Conservation (phyloP, 2,888 invertebrate species). For the Phrixothrix hirtus region DNA sequence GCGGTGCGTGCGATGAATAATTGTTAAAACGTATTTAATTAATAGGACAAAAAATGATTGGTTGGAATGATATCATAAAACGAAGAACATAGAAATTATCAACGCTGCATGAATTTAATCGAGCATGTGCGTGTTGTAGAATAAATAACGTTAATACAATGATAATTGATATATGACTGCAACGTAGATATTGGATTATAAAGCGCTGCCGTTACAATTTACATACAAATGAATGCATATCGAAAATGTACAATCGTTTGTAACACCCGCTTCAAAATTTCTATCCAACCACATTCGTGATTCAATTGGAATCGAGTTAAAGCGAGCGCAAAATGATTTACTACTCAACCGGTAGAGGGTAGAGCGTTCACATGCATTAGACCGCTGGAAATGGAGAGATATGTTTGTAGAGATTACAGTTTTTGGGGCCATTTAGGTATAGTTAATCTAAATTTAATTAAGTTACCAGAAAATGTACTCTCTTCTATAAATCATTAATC, state of each 20-base stretch:
- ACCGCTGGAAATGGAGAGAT: slow-evolving; percentile 36
- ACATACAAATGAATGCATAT: slow-evolving; percentile 44
- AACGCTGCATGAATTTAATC: slow-evolving; percentile 18
- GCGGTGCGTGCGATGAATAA: neutral
- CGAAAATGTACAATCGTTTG: slow-evolving; percentile 38
- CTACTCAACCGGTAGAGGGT: slow-evolving; percentile 31
- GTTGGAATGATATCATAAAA: neutral
- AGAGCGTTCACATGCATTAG: slow-evolving; percentile 28
- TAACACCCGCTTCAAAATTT: slow-evolving; percentile 43
- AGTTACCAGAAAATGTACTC: slow-evolving; percentile 36
- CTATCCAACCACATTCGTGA: slow-evolving; percentile 47
- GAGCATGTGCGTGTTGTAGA: slow-evolving; percentile 28
- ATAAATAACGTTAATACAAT: slow-evolving; percentile 34
- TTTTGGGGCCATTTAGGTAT: slow-evolving; percentile 43
- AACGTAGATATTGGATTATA: slow-evolving; percentile 35
- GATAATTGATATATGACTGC: slow-evolving; percentile 36
- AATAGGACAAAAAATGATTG: neutral
- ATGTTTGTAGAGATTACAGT: slow-evolving; percentile 42
- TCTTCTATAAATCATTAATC: slow-evolving; percentile 23
- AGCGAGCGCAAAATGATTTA: slow-evolving; percentile 51
- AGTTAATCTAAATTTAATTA: slow-evolving; percentile 48
- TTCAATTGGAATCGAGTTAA: slow-evolving; percentile 51
- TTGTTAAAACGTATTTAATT: neutral
- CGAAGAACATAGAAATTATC: slow-evolving; percentile 2
- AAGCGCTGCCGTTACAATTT: slow-evolving; percentile 37